Evolutionary conservation across 2,113 vertebrate species (phyloP).

Genomic region (Campylomormyrus tamandua): DNA sequence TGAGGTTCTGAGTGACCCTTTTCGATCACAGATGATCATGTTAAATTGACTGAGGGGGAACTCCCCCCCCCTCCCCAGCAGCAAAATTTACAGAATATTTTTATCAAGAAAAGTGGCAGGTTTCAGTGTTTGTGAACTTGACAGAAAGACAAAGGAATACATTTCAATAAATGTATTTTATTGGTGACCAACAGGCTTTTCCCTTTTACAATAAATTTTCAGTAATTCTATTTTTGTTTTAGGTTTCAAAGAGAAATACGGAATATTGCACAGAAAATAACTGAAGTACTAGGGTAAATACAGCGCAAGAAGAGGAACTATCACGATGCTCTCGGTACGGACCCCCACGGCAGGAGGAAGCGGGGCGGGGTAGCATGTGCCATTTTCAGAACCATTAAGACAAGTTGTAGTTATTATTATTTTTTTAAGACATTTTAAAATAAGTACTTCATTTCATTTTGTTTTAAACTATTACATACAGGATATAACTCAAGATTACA

Average conservation of each 20-base stretch:
- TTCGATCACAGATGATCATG: not conserved
- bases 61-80: not conserved
- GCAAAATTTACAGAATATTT: not conserved
- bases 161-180: constrained; percentile 70
- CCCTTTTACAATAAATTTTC: constrained; percentile 67
- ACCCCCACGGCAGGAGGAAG: constrained; percentile 54
- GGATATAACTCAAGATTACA: constrained; percentile 64
- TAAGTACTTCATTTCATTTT: constrained; percentile 56
- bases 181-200: constrained; percentile 69
- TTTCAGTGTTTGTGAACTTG: not conserved
- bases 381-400: constrained; percentile 61
- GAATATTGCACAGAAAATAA: constrained; percentile 69
- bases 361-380: constrained; percentile 55
- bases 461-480: constrained; percentile 69
- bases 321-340: constrained; percentile 56
- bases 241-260: constrained; percentile 62
- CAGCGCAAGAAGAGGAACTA: constrained; percentile 45
- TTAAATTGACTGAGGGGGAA: not conserved
- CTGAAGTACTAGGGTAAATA: constrained; percentile 48
- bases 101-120: not conserved
- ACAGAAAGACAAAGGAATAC: not conserved
- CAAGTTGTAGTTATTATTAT: constrained; percentile 54
- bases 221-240: constrained; percentile 48
- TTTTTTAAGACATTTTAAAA: constrained; percentile 44
- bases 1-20: not conserved